Conservation (phyloP, 1,140 invertebrate species). For the Eriocheir sinensis region DNA sequence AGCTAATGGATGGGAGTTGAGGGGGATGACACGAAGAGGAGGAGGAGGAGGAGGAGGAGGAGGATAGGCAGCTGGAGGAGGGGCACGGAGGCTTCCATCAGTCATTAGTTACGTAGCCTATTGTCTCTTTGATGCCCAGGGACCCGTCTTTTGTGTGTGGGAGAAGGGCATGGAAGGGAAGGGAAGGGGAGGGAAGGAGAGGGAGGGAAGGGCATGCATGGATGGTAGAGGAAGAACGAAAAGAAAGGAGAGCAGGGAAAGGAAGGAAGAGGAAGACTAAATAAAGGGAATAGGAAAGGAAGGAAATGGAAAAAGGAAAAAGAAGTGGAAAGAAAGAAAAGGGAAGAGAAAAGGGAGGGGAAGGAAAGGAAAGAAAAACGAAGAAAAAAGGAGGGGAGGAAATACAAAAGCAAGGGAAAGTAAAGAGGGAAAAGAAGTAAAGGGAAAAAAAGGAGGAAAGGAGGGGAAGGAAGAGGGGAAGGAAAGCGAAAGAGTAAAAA, state of each 20-base stretch:
- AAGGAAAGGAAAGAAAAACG: not conserved
- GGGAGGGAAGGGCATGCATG: not conserved
- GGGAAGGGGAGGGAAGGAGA: not conserved
- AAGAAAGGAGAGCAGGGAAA: not conserved
- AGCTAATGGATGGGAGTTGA: no score
- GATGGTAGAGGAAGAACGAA: not conserved
- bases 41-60: no score
- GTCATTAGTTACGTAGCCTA: slow-evolving; percentile 43
- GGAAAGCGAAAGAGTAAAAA: not conserved
- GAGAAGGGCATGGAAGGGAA: not conserved
- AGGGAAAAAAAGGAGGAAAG: not conserved
- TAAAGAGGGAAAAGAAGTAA: not conserved
- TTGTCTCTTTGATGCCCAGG: slow-evolving; percentile 47
- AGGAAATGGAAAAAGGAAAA: not conserved
- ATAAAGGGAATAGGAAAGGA: slow-evolving; percentile 1
- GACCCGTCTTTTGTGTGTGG: slow-evolving; percentile 43
- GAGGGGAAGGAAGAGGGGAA: not conserved
- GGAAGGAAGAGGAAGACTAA: not conserved
- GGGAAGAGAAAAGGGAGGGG: not conserved
- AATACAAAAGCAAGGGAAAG: not conserved
- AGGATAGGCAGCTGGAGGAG: not conserved
- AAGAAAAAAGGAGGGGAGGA: not conserved
- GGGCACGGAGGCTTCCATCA: not conserved
- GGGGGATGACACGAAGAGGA: no score
- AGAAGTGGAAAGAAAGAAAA: not conserved